phyloP scores from a whole-genome alignment of 2,113 vertebrate species.

The Oryzias melastigma region DNA sequence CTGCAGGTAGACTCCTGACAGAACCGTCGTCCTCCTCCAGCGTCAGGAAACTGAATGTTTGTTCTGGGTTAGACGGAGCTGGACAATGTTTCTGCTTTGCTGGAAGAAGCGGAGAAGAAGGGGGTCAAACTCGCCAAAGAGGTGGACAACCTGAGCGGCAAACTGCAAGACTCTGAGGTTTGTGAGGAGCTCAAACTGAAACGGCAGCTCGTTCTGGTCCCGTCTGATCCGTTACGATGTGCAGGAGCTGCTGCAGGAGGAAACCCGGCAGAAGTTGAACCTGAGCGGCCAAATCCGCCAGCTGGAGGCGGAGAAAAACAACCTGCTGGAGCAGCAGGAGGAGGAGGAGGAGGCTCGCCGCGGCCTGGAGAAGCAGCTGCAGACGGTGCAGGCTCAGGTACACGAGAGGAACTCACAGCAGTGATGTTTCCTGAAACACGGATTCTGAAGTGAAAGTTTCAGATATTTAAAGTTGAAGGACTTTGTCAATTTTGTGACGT shows the following conservation, averaged over 20 bases:
- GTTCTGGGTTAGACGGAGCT: constrained; percentile 81
- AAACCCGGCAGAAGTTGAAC: constrained; percentile 95
- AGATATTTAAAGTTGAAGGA: too few relatives aligned
- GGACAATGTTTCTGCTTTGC: constrained; percentile 87
- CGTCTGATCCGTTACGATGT: background rate
- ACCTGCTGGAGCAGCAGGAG: constrained; percentile 93
- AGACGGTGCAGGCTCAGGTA: constrained; percentile 89
- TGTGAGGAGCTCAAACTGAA: too few relatives aligned
- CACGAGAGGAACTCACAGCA: too few relatives aligned
- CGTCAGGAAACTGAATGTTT: background rate
- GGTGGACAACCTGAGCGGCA: constrained; percentile 86
- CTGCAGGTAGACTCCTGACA: constrained; percentile 84
- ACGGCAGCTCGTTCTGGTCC: too few relatives aligned
- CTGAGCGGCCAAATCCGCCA: constrained; percentile 92
- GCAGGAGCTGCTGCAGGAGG: constrained; percentile 94
- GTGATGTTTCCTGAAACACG: too few relatives aligned
- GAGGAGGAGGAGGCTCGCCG: constrained; percentile 93
- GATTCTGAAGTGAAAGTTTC: too few relatives aligned
- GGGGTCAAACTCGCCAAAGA: constrained; percentile 94
- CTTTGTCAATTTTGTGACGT: too few relatives aligned
- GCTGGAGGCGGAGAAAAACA: constrained; percentile 92
- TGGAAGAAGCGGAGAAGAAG: constrained; percentile 96
- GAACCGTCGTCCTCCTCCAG: background rate
- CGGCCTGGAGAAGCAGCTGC: constrained; percentile 91
- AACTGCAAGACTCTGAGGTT: constrained; percentile 95